Evolutionary conservation across 2,797 vertebrate genomes (phyloP).

Genomic region (Kryptolebias ocellatus): DNA sequence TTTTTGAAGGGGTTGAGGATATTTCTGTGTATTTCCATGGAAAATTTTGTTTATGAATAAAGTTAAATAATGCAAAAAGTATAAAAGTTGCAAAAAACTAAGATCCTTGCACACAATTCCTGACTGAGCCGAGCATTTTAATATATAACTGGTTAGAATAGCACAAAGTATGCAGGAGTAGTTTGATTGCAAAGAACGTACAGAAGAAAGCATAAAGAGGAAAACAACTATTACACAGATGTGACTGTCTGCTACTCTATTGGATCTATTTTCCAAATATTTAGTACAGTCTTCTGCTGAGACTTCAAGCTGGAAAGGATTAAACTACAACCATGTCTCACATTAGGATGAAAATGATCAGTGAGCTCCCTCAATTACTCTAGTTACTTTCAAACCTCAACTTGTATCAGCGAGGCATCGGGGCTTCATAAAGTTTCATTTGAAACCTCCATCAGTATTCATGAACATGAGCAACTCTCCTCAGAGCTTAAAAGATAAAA

Average conservation of each 20-base stretch:
- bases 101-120: no score
- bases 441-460: constrained; percentile 70
- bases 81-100: no score
- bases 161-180: no score
- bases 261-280: not conserved
- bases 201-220: no score
- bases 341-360: constrained; percentile 48
- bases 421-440: constrained; percentile 49
- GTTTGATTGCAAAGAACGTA: no score
- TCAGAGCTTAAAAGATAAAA: constrained; percentile 64
- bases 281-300: not conserved
- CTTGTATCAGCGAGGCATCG: constrained; percentile 52
- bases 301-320: not conserved
- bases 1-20: no score
- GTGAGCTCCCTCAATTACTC: constrained; percentile 52
- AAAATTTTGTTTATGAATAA: no score
- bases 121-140: no score
- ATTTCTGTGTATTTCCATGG: no score
- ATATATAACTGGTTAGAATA: no score
- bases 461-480: constrained; percentile 56
- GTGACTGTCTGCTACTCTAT: not conserved
- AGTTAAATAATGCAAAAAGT: no score
- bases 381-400: constrained; percentile 44
- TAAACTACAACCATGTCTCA: constrained; percentile 31
- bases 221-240: not conserved